phyloP scores from a whole-genome alignment of 1,140 invertebrate genomes.

The Temnothorax nylanderi region DNA sequence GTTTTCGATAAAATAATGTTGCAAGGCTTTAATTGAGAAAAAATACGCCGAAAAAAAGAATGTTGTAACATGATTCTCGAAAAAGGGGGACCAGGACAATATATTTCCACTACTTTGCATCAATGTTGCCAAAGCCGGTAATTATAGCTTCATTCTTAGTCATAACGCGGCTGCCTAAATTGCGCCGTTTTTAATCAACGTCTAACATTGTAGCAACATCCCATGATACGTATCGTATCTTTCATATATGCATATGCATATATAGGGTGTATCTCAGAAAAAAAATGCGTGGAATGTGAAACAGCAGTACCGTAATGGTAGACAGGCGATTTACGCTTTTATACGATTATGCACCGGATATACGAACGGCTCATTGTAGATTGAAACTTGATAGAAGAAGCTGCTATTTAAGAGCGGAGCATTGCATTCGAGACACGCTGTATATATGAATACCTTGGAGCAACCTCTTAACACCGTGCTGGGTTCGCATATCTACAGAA shows the following conservation, averaged over 20 bases:
- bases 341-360: neutral
- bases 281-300: neutral
- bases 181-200: conserved; percentile 53
- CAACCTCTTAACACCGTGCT: conserved; percentile 30
- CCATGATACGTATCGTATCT: conserved; percentile 4
- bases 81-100: neutral
- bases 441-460: conserved; percentile 27
- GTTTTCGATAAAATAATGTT: neutral
- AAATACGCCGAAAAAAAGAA: neutral
- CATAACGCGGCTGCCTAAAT: conserved; percentile 51
- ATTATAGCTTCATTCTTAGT: conserved; percentile 46
- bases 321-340: neutral
- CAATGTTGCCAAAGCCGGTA: conserved; percentile 4
- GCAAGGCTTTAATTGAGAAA: neutral
- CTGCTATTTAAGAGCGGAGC: neutral
- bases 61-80: neutral
- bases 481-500: conserved; percentile 40
- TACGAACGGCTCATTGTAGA: neutral
- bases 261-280: neutral
- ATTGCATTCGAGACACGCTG: conserved; percentile 10
- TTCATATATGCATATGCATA: neutral
- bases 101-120: neutral
- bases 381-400: neutral
- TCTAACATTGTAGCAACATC: conserved; percentile 22
- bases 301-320: neutral